Evolutionary conservation across 1,140 invertebrate genomes (phyloP).

Genomic region (Lepidostoma basale): DNA sequence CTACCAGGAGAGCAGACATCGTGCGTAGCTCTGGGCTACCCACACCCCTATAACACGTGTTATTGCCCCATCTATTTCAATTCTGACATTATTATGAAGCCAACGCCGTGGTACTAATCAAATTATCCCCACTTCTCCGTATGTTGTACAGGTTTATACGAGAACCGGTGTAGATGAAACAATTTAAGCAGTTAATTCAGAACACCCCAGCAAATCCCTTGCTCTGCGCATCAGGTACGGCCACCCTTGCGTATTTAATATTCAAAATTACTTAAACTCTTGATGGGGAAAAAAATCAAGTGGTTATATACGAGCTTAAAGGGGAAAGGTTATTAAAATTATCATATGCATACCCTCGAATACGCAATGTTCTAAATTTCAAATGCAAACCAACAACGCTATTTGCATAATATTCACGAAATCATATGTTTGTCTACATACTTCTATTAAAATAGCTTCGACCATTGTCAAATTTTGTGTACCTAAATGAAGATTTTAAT

Average conservation of each 20-base stretch:
- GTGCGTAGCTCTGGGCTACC: constrained; percentile 12
- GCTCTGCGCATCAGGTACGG: background rate
- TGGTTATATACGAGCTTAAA: background rate
- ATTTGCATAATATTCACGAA: no score
- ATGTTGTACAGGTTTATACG: constrained; percentile 34
- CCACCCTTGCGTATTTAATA: background rate
- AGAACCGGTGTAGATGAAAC: constrained; percentile 38
- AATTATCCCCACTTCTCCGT: constrained; percentile 30
- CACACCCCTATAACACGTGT: constrained; percentile 32
- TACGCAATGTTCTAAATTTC: background rate
- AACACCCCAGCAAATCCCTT: constrained; percentile 20
- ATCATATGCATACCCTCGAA: background rate
- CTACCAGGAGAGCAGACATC: constrained; percentile 6
- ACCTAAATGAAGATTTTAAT: no score
- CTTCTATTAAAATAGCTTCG: no score
- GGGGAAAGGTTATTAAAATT: constrained; percentile 7
- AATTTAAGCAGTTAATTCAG: constrained; percentile 38
- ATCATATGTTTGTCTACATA: no score
- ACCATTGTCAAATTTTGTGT: no score
- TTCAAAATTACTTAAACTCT: constrained; percentile 14
- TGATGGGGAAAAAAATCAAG: constrained; percentile 11
- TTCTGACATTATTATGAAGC: constrained; percentile 45
- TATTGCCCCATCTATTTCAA: constrained; percentile 45
- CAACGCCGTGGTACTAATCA: constrained; percentile 41
- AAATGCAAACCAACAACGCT: no score